phyloP scores from a whole-genome alignment of 2,888 invertebrate species.

The Apamea crenata region DNA sequence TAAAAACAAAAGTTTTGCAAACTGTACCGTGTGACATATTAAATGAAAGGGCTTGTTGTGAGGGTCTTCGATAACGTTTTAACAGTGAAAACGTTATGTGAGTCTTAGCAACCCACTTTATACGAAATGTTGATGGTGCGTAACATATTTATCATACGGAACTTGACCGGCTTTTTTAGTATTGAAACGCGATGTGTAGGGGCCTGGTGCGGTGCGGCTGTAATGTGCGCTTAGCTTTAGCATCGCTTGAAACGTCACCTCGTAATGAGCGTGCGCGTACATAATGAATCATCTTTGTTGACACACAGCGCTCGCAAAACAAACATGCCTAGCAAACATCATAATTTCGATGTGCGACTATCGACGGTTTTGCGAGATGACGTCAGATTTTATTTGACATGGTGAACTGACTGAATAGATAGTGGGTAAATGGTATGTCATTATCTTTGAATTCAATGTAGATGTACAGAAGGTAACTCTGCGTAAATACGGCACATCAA shows the following conservation, averaged over 20 bases:
- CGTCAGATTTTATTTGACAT: constrained; percentile 18
- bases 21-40: too few relatives aligned
- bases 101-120: too few relatives aligned
- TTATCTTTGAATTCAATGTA: neutral
- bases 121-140: too few relatives aligned
- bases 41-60: too few relatives aligned
- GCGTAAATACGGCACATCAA: neutral
- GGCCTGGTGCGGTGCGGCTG: neutral
- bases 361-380: constrained; percentile 42
- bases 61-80: too few relatives aligned
- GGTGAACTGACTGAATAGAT: neutral
- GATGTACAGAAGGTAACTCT: neutral
- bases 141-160: too few relatives aligned
- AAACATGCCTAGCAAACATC: constrained; percentile 61
- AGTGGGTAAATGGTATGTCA: neutral
- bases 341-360: constrained; percentile 53
- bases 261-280: constrained; percentile 74
- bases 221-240: constrained; percentile 6
- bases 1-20: too few relatives aligned
- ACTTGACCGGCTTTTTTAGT: neutral
- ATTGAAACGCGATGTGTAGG: neutral
- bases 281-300: constrained; percentile 76
- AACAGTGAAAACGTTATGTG: too few relatives aligned
- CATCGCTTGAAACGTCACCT: constrained; percentile 57
- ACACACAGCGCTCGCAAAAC: constrained; percentile 65